Percentiles rank a stretch among this genome's conserved stretches.
Conservation (phyloP, 2,888 invertebrate genomes). For the Aleiodes leptofemur region DNA sequence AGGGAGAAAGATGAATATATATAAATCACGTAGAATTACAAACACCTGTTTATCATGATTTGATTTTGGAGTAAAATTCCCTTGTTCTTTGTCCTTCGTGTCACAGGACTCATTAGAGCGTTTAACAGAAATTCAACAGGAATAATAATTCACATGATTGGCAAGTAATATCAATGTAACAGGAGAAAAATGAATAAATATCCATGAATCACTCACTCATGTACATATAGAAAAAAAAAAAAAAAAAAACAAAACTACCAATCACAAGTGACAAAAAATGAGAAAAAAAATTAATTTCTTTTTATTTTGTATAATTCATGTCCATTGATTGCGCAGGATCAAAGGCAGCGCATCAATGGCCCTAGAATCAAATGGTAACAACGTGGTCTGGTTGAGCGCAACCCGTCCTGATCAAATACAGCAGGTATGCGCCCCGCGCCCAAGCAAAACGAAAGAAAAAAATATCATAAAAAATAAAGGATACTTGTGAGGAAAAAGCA, state of each 20-base stretch:
- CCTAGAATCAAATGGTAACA: constrained; percentile 73
- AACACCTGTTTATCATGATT: constrained; percentile 1
- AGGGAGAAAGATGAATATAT: constrained; percentile 51
- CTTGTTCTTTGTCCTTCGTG: constrained; percentile 14
- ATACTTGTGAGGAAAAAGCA: neutral
- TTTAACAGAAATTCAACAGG: neutral
- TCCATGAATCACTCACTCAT: constrained; percentile 10
- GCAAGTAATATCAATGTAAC: neutral
- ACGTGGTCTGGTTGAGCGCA: constrained; percentile 72
- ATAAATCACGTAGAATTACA: neutral
- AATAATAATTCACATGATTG: constrained; percentile 8
- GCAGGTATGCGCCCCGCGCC: constrained; percentile 67
- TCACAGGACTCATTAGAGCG: neutral
- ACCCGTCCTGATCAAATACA: constrained; percentile 72
- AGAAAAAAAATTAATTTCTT: constrained; percentile 23
- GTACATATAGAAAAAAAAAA: neutral
- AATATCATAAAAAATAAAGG: constrained; percentile 33
- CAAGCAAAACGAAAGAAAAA: constrained; percentile 45
- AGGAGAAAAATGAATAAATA: neutral
- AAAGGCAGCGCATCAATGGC: constrained; percentile 71
- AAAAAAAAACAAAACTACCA: neutral
- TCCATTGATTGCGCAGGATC: constrained; percentile 68
- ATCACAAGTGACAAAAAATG: neutral
- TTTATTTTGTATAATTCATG: constrained; percentile 49
- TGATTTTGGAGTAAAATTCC: neutral